Conservation (phyloP, 2,797 vertebrate species). For the Hydrolagus colliei region DNA sequence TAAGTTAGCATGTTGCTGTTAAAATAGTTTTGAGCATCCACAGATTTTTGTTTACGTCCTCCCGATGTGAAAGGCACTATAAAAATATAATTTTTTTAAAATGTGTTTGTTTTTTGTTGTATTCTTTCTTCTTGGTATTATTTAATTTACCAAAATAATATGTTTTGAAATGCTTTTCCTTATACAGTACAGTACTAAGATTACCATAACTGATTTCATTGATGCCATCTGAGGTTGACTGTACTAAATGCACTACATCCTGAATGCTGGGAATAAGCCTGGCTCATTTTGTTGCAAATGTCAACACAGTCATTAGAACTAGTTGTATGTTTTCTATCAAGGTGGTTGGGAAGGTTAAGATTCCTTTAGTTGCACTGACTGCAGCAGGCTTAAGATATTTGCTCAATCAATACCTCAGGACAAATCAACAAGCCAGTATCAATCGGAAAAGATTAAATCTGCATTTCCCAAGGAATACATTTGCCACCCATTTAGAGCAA, state of each 20-base stretch:
- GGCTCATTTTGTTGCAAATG: neutral
- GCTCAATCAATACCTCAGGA: slow-evolving; percentile 11
- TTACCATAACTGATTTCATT: neutral
- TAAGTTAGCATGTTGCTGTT: too few species aligned
- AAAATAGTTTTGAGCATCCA: too few species aligned
- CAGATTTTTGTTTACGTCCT: too few species aligned
- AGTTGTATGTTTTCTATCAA: neutral
- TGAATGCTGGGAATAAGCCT: neutral
- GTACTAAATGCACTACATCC: neutral
- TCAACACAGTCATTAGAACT: neutral
- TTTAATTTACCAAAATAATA: neutral
- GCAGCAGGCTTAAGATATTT: neutral
- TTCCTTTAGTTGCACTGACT: neutral
- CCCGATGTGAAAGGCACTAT: too few species aligned
- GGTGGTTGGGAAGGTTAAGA: slow-evolving; percentile 13
- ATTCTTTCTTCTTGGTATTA: neutral
- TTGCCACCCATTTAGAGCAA: neutral
- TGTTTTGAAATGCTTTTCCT: neutral
- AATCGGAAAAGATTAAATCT: slow-evolving; percentile 18
- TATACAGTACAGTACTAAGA: neutral
- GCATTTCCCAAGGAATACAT: neutral
- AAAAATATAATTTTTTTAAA: too few species aligned
- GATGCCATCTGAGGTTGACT: neutral
- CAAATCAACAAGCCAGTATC: neutral
- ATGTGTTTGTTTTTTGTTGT: too few species aligned